Base-by-base conservation (phyloP, 2,113 vertebrate species). In the Tetrao urogallus region DNA sequence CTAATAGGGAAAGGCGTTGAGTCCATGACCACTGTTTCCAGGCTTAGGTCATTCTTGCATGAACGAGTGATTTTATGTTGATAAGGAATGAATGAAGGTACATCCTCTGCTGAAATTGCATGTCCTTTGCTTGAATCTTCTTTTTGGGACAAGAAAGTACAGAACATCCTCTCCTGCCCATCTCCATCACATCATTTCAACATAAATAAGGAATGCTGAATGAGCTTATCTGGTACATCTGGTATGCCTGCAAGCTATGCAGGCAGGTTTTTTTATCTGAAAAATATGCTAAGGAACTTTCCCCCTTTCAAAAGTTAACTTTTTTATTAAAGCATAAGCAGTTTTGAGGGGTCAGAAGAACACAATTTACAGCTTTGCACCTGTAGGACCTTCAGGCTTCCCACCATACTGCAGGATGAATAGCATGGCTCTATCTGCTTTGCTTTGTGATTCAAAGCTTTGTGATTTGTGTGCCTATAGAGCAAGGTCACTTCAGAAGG, bases 181-280 rank as follows among this genome's bases (percentile, higher is more conserved):
- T 67, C 70, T 78, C 43, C 30, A 64, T 82, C 47, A 75, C 89
- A 78, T 63, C 32, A 56, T 85, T 91, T 93, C 63, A 72, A 85
- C 56, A 27, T 22, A 28, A 88, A 17, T 38, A 34, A 57, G 75
- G 54, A 94, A 64, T 3, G 88, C 78, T 89, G 94, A 78, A 45
- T 4, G 42, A 91, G 94, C 43, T 93, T 42, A 82, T 84, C 85
- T 17, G 34, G 82, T 42, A 89, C 90, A 92, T 74, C 88, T 89
- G 86, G 89, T 54, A 86, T 1, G 48, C 71, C 50, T 78, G 85
- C 66, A 74, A 74, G 57, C 52, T 22, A 3, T 24, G 57, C 74
- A 58, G 47, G 61, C 80, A 78, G 70, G 47, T 11, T 22, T 48
- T 48, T 48, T 48, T 38, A 38, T 40, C 70, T 94, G 78, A 56